Evolutionary conservation across 2,888 invertebrate species (phyloP), one percentile per base, ranked within the genome.

Genomic region (Parascotia fuliginaria): DNA sequence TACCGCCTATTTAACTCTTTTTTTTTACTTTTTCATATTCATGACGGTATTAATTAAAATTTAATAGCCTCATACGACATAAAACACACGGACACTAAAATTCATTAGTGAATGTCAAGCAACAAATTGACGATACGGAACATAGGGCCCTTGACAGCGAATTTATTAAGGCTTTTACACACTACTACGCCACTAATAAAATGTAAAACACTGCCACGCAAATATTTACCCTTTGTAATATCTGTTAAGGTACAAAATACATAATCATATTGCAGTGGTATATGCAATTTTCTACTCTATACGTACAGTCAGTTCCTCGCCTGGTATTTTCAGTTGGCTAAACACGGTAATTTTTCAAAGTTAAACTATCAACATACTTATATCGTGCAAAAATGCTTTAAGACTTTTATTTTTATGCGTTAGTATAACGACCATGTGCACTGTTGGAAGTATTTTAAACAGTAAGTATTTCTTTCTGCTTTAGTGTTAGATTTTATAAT

Each of bases 311-410:
- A 37, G 34, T 34, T 37, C 29, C 46, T 44, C 47, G 46, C 24
- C 36, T 29, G 48, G 47, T 50, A 61, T 70, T 59, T 45, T 50
- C 58, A 55, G 55, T 46, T 37, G 44, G 59, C 44, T 61, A 58
- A 53, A 32, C 55, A 45, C 28, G 37, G 54, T 42, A 52, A 60
- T 68, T 57, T 49, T 34, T 44, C 48, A 48, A 22, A 45, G 40
- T 14, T 7, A 22, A 47, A 38, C 7, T 49, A 40, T 42, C 43
- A 49, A 12, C 31, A 37, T 41, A n/a, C n/a, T n/a, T n/a, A 48
- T 9, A 29, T 37, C 27, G 27, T 19, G 14, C 7, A 19, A 34
- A 49, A 51, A 43, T 28, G n/a, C n/a, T 9, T 9, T 61, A n/a
- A 16, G 11, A 36, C 28, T 24, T 44, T 33, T 48, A 32, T 34